Conservation (phyloP, 2,888 invertebrate species). For the Eupithecia pulchellata region DNA sequence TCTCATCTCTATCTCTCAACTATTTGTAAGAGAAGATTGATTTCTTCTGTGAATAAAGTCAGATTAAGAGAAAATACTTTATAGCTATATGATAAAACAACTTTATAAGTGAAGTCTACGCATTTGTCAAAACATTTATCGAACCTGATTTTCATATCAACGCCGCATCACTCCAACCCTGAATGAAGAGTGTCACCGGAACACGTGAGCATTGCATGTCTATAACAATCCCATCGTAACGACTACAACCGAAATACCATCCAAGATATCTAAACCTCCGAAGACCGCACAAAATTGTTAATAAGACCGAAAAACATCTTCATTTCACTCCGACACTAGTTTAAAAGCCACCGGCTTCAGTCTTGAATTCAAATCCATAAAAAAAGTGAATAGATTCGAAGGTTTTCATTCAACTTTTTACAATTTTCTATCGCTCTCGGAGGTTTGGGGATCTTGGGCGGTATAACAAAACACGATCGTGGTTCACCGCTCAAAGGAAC, state of each 20-base stretch:
- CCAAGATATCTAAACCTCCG: constrained; percentile 10
- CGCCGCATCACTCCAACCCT: constrained; percentile 35
- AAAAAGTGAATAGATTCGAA: background rate
- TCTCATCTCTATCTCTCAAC: too few relatives aligned
- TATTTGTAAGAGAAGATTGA: too few relatives aligned
- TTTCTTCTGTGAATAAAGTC: too few relatives aligned
- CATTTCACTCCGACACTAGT: background rate
- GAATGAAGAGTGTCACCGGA: constrained; percentile 48
- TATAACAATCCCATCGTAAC: constrained; percentile 52
- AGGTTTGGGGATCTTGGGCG: background rate
- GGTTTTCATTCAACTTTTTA: constrained; percentile 8
- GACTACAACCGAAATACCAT: constrained; percentile 14
- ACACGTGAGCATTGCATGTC: constrained; percentile 62
- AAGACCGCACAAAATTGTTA: background rate
- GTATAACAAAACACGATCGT: constrained; percentile 35
- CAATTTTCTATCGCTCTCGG: background rate
- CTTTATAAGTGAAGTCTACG: background rate
- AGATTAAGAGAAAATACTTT: too few relatives aligned
- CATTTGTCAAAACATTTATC: constrained; percentile 10
- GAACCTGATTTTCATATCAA: constrained; percentile 48
- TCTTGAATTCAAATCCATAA: background rate
- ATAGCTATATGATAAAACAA: too few relatives aligned
- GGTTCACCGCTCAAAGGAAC: background rate
- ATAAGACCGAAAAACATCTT: constrained; percentile 1
- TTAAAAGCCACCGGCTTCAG: background rate